Conservation (phyloP, 1,140 invertebrate species). For the Bombus haemorrhoidalis region DNA sequence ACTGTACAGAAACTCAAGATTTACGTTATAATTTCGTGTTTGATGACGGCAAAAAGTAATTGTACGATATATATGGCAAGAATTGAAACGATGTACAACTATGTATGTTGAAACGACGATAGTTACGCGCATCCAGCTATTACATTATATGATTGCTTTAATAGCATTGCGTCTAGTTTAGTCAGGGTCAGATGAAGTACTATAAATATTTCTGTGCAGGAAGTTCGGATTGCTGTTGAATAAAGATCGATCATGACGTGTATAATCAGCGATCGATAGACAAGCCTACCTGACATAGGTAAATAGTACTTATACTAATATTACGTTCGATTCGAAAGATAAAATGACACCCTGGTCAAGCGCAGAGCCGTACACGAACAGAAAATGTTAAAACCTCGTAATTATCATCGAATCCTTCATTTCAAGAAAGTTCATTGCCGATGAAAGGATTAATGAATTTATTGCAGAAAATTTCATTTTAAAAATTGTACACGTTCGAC, state of each 20-base stretch:
- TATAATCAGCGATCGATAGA: background rate
- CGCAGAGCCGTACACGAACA: fast-evolving
- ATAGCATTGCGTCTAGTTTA: background rate
- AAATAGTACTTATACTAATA: background rate
- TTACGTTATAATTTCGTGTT: background rate
- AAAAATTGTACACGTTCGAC: no score
- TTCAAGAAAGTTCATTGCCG: background rate
- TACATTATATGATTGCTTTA: background rate
- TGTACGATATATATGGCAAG: background rate
- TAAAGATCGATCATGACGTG: background rate
- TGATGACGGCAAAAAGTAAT: no score
- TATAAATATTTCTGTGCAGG: constrained; percentile 14
- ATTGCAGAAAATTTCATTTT: background rate
- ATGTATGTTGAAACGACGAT: background rate
- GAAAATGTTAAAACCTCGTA: background rate
- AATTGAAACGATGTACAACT: background rate
- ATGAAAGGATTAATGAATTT: background rate
- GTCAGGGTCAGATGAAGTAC: background rate
- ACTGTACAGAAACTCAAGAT: background rate
- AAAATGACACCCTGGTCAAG: background rate
- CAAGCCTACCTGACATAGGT: background rate
- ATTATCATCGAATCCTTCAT: background rate
- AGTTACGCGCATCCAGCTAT: background rate
- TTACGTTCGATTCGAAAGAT: background rate
- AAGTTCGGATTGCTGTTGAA: background rate